phyloP scores from a whole-genome alignment of 2,797 vertebrate species.

The Gadopsis bispinosus region DNA sequence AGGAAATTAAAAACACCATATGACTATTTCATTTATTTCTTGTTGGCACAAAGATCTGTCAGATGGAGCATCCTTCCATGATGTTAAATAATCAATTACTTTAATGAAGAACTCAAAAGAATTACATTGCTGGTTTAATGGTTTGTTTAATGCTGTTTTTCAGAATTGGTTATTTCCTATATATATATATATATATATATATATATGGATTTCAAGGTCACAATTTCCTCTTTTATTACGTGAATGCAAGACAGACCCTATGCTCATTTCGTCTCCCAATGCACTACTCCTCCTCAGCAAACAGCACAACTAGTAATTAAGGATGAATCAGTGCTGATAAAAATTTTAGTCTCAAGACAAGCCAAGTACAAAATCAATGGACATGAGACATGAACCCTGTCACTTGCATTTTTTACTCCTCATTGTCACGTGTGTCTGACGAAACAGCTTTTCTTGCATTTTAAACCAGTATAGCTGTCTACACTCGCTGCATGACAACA shows the following conservation, averaged over 20 bases:
- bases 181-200: conserved; percentile 14
- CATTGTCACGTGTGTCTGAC: too few relatives aligned
- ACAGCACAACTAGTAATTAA: not conserved
- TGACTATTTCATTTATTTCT: conserved; percentile 60
- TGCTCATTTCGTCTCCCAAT: not conserved
- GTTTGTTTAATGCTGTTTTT: conserved; percentile 25
- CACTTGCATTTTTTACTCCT: too few relatives aligned
- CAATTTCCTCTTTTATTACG: not conserved
- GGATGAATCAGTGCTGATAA: not conserved
- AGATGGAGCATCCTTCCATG: not conserved
- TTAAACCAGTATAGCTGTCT: not conserved
- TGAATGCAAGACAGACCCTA: not conserved
- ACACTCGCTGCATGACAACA: not conserved
- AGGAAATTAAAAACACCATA: conserved; percentile 54
- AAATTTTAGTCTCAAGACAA: not conserved
- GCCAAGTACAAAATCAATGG: not conserved
- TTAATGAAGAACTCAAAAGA: conserved; percentile 45
- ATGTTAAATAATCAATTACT: conserved; percentile 47
- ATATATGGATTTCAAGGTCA: conserved; percentile 25
- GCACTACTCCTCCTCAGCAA: not conserved
- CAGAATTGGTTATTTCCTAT: conserved; percentile 22
- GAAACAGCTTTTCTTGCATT: too few relatives aligned
- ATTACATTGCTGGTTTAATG: conserved; percentile 18
- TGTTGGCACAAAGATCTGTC: conserved; percentile 40
- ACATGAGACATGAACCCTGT: not conserved